These are phyloP conservation scores for Amorpha juglandis DNA, from an alignment of 2,888 invertebrate genomes.

Conservation along the genomic window DNA sequence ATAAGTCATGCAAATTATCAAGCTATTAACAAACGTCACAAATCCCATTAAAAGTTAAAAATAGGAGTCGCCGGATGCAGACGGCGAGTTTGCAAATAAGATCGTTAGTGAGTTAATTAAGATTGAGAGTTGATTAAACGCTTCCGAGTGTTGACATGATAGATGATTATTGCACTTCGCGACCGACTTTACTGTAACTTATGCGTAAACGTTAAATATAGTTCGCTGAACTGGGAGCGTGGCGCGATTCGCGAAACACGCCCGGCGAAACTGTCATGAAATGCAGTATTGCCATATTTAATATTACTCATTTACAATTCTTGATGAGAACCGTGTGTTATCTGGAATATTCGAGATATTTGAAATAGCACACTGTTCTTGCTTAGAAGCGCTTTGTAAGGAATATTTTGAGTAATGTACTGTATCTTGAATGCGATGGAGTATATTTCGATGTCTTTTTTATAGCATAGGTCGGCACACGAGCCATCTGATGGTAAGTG, in stretches of 20 bases:
- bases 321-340: too few relatives aligned
- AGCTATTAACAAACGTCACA: conserved; percentile 32
- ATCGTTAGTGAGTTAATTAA: conserved; percentile 73
- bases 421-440: too few relatives aligned
- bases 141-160: conserved; percentile 62
- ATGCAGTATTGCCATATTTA: too few relatives aligned
- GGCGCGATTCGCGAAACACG: too few relatives aligned
- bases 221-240: neutral
- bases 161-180: conserved; percentile 62
- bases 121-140: conserved; percentile 73
- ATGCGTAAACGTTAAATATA: neutral
- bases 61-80: conserved; percentile 37
- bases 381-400: too few relatives aligned
- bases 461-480: too few relatives aligned
- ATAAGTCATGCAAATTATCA: conserved; percentile 30
- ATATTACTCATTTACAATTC: too few relatives aligned
- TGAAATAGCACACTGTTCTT: too few relatives aligned
- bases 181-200: conserved; percentile 30
- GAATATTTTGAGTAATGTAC: too few relatives aligned
- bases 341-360: too few relatives aligned
- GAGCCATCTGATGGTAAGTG: too few relatives aligned
- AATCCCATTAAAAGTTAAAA: conserved; percentile 43
- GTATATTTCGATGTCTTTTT: too few relatives aligned
- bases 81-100: conserved; percentile 57
- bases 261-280: neutral